These are phyloP conservation scores for Pollimyrus isidori DNA, from an alignment of 2,113 vertebrate genomes.

Conservation along the genomic window DNA sequence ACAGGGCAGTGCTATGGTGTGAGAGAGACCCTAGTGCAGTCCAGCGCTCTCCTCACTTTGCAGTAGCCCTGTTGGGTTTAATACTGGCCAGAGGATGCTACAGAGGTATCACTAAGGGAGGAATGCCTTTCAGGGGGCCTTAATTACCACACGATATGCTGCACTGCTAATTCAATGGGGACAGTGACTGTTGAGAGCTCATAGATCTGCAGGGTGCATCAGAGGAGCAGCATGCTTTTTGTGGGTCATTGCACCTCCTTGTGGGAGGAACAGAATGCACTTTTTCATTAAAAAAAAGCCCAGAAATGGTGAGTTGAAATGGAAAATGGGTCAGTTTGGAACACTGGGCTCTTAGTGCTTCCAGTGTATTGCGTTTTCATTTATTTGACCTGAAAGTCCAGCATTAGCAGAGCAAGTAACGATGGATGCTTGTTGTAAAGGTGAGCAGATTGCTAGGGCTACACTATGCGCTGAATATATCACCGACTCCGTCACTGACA, in stretches of 20 bases:
- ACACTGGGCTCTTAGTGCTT: not conserved
- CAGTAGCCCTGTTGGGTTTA: not conserved
- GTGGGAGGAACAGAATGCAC: not conserved
- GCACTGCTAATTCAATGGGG: not conserved
- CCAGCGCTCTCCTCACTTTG: not conserved
- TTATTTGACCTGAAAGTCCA: not conserved
- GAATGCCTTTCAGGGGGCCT: not conserved
- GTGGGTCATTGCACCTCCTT: not conserved
- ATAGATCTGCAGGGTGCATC: not conserved
- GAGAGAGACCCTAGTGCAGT: not conserved
- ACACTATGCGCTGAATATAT: not conserved
- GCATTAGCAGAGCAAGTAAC: not conserved
- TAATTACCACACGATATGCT: not conserved
- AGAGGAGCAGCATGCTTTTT: not conserved
- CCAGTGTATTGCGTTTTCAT: not conserved
- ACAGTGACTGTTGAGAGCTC: not conserved
- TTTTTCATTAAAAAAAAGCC: not conserved
- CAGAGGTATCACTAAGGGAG: not conserved
- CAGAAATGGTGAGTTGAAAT: not conserved
- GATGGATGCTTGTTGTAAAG: not conserved
- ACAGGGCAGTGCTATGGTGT: not conserved
- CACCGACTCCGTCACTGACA: not conserved
- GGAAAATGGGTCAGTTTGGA: slow-evolving; percentile 1
- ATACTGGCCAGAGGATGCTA: not conserved
- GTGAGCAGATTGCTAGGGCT: not conserved